Base-by-base conservation (phyloP, 2,797 vertebrate genomes). In the Poecilia picta region DNA sequence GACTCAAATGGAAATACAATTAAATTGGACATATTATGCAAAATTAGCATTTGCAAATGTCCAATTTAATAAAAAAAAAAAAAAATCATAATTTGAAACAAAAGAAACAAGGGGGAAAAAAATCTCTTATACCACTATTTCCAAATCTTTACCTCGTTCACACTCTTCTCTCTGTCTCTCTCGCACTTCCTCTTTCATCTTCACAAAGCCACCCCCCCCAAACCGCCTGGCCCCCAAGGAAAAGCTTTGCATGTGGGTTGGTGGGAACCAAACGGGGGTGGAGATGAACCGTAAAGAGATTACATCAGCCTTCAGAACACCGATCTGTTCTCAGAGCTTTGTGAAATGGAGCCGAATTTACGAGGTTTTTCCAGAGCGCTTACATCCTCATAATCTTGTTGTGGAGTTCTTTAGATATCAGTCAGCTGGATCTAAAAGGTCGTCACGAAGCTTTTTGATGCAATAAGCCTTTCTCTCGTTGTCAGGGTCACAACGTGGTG, bases 301-400 rank as follows among this genome's bases (percentile, higher is more conserved):
- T 91, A 89, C 92, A 90, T 92, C 91, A 53, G 85, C 85, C 86
- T 86, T 91, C 77, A 81, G 76, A 88, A 82, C 89, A 81, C 20
- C 0, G 45, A 77, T 84, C 85, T 91, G 81, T 90, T 93, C 81
- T 90, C 85, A 46, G 86, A 80, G 70, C 6, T 33, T 71, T 72
- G 80, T 76, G 75, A 84, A 81, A 88, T 73, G 1, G 72, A 81
- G 77, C 74, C 72, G 43, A 75, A 76, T 87, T 84, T 20, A 62
- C 73, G 83, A 78, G 36, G 3, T 55, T 91, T 85, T 88, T 82
- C 85, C 85, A 87, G 86, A 70, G 83, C 91, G 87, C 90, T 78
- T 76, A 47, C 71, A 41, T 62, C 8, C 1, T 85, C 2, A 0
- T 89, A 86, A 92, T 85, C 78, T 16, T 1, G n/a, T 83, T 86